Conservation (phyloP, 1,140 invertebrate species). For the Pectinophora gossypiella region DNA sequence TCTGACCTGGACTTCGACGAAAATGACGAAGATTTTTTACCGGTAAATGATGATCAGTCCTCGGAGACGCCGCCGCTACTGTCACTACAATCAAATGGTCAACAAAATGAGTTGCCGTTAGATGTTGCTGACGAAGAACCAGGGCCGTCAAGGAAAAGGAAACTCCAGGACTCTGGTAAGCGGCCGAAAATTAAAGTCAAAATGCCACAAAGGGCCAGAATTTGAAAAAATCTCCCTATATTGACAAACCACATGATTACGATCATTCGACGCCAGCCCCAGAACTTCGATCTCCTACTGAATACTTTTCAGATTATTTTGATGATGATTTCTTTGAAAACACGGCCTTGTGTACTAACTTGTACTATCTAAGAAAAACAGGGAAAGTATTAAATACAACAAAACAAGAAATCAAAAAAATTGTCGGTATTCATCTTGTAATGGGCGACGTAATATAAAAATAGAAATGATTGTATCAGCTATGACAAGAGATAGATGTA, state of each 20-base stretch:
- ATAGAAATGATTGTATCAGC: conserved; percentile 12
- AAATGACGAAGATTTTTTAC: background rate
- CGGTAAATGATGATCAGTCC: background rate
- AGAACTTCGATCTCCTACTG: conserved; percentile 2
- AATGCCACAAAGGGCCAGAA: background rate
- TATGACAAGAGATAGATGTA: conserved; percentile 21
- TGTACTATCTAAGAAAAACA: conserved; percentile 12
- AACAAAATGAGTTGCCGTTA: conserved; percentile 1
- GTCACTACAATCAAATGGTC: background rate
- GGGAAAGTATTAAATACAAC: conserved; percentile 11
- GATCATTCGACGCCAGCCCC: conserved; percentile 1
- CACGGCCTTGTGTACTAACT: conserved; percentile 6
- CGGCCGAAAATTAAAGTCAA: conserved; percentile 5
- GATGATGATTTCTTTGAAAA: conserved; percentile 12
- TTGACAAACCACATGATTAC: conserved; percentile 13
- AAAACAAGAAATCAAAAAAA: conserved; percentile 12
- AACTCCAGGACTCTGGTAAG: background rate
- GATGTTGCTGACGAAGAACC: background rate
- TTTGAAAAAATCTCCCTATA: background rate
- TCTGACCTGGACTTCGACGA: background rate
- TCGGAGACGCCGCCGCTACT: background rate
- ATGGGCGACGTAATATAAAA: conserved; percentile 18
- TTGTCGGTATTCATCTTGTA: conserved; percentile 13
- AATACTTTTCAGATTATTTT: conserved; percentile 18
- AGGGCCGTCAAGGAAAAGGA: background rate